These are phyloP conservation scores for Diachasmimorpha longicaudata DNA, from an alignment of 1,140 invertebrate species.

Conservation along the genomic window DNA sequence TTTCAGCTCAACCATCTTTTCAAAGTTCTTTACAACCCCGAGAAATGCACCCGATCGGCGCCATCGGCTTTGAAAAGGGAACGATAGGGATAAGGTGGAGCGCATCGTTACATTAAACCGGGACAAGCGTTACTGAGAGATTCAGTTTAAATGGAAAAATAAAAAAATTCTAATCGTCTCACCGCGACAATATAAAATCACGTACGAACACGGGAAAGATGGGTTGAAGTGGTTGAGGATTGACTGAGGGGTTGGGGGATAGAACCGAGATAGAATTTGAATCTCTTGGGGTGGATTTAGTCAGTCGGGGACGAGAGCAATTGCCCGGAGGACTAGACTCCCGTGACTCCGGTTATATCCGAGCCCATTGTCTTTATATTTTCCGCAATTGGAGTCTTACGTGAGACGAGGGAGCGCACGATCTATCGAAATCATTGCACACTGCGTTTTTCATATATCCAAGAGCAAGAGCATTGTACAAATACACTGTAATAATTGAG, in stretches of 20 bases:
- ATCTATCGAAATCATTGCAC: slow-evolving; percentile 30
- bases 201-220: background rate
- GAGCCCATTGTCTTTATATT: background rate
- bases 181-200: background rate
- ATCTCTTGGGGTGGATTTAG: slow-evolving; percentile 3
- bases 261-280: background rate
- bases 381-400: slow-evolving; percentile 2
- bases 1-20: background rate
- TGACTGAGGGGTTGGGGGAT: background rate
- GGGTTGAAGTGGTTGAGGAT: background rate
- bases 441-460: slow-evolving; percentile 6
- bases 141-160: background rate
- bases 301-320: slow-evolving; percentile 34
- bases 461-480: background rate
- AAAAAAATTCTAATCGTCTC: background rate
- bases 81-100: background rate
- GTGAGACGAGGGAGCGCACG: slow-evolving; percentile 19
- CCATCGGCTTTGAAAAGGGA: background rate
- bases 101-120: background rate
- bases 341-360: background rate
- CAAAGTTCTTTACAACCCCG: background rate
- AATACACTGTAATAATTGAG: background rate
- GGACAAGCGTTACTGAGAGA: background rate
- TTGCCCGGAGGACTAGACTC: slow-evolving; percentile 9
- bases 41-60: background rate